Percentiles rank a stretch among this genome's conserved stretches.
phyloP scores from a whole-genome alignment of 2,888 invertebrate species.

The Rotaria magnacalcarata region DNA sequence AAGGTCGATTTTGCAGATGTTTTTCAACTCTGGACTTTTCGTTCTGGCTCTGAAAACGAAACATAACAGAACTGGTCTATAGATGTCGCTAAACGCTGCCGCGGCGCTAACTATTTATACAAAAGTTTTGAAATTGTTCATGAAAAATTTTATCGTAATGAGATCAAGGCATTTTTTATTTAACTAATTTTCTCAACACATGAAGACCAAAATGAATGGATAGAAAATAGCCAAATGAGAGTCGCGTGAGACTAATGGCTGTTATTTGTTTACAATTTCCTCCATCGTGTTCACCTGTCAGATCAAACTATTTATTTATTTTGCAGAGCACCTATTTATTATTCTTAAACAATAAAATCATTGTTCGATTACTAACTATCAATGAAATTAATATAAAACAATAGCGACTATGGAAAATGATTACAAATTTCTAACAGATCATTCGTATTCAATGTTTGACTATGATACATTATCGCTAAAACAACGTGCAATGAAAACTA shows the following conservation, averaged over 20 bases:
- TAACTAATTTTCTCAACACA: no score
- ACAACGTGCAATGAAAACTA: neutral
- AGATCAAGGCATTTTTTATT: no score
- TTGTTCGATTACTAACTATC: neutral
- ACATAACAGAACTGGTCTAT: no score
- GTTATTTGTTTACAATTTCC: neutral
- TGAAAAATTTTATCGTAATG: no score
- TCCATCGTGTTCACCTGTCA: neutral
- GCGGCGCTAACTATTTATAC: no score
- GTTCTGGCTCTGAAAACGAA: no score
- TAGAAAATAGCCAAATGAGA: neutral
- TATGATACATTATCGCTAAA: neutral
- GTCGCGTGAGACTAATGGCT: neutral
- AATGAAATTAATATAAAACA: neutral
- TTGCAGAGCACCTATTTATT: neutral
- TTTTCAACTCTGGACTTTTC: no score
- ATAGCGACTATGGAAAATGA: neutral
- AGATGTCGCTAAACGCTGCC: no score
- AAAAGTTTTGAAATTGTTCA: no score
- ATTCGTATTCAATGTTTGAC: slow-evolving; percentile 10
- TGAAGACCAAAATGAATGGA: neutral
- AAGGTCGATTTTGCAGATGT: no score
- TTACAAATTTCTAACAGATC: neutral
- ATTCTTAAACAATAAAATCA: neutral
- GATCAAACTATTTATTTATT: neutral